Conservation (phyloP, 2,797 vertebrate species). For the Spondyliosoma cantharus region DNA sequence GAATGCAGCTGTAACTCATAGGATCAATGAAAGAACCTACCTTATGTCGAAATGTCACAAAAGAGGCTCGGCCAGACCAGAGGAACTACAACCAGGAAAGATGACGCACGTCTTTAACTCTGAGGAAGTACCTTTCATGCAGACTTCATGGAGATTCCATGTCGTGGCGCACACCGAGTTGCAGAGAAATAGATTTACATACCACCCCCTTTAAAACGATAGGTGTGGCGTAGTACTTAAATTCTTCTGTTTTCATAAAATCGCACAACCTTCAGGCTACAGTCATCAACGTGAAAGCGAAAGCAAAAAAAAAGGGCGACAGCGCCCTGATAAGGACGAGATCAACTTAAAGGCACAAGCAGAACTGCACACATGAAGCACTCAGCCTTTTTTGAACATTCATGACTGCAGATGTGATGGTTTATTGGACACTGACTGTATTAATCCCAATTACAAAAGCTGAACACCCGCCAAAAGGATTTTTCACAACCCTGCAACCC, state of each 20-base stretch:
- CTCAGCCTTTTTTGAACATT: no score
- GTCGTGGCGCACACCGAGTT: no score
- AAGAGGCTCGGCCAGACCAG: fast-evolving
- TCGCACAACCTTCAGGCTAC: fast-evolving
- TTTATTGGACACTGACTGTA: no score
- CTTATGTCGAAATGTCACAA: neutral
- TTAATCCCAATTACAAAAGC: no score
- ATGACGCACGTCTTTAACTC: neutral
- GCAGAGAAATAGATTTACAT: no score
- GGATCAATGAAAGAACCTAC: neutral
- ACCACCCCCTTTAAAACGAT: fast-evolving
- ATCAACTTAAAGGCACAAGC: neutral
- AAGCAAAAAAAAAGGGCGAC: neutral
- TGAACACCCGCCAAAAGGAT: no score
- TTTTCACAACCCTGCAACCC: no score
- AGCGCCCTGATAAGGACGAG: neutral
- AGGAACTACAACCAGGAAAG: neutral
- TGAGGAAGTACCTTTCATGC: neutral
- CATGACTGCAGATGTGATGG: no score
- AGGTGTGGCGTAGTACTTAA: fast-evolving
- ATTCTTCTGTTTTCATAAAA: neutral
- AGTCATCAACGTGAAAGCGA: constrained; percentile 10
- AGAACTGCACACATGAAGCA: no score
- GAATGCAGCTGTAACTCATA: no score
- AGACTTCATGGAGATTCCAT: no score